These are phyloP conservation scores for Thyatira batis DNA, from an alignment of 2,888 invertebrate species.

Conservation along the genomic window DNA sequence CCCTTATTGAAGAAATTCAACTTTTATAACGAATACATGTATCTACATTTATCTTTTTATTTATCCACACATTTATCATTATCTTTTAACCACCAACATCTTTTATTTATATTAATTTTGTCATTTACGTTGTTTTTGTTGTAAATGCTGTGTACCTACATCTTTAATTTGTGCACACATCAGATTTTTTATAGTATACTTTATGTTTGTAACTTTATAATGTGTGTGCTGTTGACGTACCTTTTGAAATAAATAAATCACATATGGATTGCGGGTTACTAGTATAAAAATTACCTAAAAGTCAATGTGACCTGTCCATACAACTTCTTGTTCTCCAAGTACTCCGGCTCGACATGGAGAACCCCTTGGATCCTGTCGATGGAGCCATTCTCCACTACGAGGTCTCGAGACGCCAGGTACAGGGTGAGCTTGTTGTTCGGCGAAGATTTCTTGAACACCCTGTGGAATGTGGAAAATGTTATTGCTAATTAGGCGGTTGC, in stretches of 20 bases:
- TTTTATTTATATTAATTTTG: too few species aligned
- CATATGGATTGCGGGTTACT: too few species aligned
- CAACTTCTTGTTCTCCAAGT: conserved; percentile 88
- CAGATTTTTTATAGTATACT: too few species aligned
- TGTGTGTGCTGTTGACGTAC: too few species aligned
- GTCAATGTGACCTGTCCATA: conserved; percentile 94
- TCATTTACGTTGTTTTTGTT: too few species aligned
- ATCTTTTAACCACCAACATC: too few species aligned
- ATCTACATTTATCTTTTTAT: too few species aligned
- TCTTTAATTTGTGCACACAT: too few species aligned
- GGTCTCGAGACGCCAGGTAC: conserved; percentile 91
- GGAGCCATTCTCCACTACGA: conserved; percentile 87
- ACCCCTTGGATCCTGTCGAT: conserved; percentile 95
- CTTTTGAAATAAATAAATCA: too few species aligned
- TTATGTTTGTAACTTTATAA: too few species aligned
- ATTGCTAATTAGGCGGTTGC: background rate
- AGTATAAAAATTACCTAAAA: conserved; percentile 86
- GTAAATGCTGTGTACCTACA: too few species aligned
- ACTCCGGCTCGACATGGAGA: conserved; percentile 94
- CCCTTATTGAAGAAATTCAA: background rate
- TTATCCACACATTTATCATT: too few species aligned
- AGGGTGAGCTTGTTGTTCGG: conserved; percentile 92
- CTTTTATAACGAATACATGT: background rate
- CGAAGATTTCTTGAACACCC: conserved; percentile 94
- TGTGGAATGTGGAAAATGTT: conserved; percentile 30